A percentile compares a stretch with the other conserved stretches of the same genome.
These are phyloP conservation scores for Smutsia gigantea DNA, from an alignment of 2,797 vertebrate species.

Conservation along the genomic window DNA sequence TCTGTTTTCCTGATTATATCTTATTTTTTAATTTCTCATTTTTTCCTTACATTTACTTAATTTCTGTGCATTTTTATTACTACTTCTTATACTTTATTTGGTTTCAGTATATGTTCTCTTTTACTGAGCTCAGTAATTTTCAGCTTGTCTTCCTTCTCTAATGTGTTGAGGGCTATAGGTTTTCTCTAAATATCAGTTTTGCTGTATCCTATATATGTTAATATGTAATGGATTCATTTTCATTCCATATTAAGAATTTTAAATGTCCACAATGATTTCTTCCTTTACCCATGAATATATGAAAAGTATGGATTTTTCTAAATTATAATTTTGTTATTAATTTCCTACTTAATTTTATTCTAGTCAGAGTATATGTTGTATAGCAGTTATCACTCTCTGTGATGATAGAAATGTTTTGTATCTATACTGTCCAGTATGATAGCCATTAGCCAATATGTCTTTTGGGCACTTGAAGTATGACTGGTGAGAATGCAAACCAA, in stretches of 20 bases:
- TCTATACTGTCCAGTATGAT: background rate
- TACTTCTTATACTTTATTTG: background rate
- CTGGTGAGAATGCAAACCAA: background rate
- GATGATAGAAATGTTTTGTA: background rate
- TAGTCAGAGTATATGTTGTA: background rate
- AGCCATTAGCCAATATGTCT: background rate
- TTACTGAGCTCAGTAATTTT: background rate
- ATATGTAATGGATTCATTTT: constrained; percentile 17
- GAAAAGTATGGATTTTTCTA: background rate
- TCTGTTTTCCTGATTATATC: background rate
- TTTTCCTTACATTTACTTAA: constrained; percentile 8
- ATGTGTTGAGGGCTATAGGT: background rate
- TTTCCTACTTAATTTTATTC: background rate
- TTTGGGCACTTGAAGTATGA: background rate
- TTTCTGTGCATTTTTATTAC: background rate
- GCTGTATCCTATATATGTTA: background rate
- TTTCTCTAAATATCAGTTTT: constrained; percentile 4
- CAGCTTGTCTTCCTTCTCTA: background rate
- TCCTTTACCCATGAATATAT: background rate
- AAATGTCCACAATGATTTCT: background rate
- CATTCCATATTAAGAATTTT: background rate
- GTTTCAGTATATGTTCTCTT: background rate
- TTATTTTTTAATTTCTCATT: background rate
- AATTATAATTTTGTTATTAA: background rate
- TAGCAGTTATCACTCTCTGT: background rate